Base-by-base conservation (phyloP, 2,797 vertebrate species). In the Spea hammondii region DNA sequence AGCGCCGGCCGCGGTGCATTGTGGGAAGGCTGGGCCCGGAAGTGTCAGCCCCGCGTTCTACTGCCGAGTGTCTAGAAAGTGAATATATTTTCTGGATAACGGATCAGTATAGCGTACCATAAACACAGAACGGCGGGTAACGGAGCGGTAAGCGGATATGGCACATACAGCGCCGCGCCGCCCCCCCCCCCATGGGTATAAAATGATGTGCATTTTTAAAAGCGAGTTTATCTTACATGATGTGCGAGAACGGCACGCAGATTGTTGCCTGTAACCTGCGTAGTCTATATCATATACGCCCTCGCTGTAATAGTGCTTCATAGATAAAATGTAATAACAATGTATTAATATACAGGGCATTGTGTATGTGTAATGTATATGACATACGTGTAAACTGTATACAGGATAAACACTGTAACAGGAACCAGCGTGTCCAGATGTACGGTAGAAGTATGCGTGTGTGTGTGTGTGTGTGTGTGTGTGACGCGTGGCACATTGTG, bases 1-100 rank as follows among this genome's bases (percentile, higher is more conserved):
- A 69, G 69, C 47, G 8, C 57, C 59, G 73, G 49, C 73, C 60
- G 73, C 65, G 47, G 32, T 64, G 65, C 62, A 76, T 74, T 66
- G 13, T 77, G 79, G 79, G 74, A 73, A 80, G 85, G 74, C 69
- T 62, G 66, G 79, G 82, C n/a, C 46, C 67, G 55, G 80, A 82
- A 57, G 55, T 67, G 65, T 48, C 14, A 32, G 49, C 47, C 70
- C 79, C 77, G 51, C 0, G 14, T 32, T 8, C 59, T 14, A 32
- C 32, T 50, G 82, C 73, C 4, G 17, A 74, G 50, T 53, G 71
- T 69, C 71, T 79, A 53, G 54, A 73, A 79, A 57, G 47, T 53
- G 50, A 32, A 51, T 48, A 74, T 4, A 53, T 74, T 55, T 62
- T 77, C 55, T 51, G 17, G 68, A n/a, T 69, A 51, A 55, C 54